Evolutionary conservation across 2,888 invertebrate genomes (phyloP).

Genomic region (Xylota sylvarum): DNA sequence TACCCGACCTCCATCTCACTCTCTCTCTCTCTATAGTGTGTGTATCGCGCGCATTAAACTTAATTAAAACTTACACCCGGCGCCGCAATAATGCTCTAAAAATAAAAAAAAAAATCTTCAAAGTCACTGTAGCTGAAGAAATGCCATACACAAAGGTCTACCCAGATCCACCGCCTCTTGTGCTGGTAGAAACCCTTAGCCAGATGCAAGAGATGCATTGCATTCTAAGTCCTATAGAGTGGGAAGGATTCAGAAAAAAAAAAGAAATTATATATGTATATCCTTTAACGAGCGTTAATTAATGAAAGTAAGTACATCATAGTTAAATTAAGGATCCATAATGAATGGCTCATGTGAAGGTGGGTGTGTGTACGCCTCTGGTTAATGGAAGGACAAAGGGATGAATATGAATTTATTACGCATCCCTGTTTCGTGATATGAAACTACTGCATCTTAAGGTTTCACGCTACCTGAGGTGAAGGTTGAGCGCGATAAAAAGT

Average conservation of each 20-base stretch:
- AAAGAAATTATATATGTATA: slow-evolving; percentile 28
- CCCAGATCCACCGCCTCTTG: background rate
- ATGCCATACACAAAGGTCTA: slow-evolving; percentile 35
- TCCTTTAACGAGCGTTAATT: slow-evolving; percentile 74
- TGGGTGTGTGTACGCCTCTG: background rate
- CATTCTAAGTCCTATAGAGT: slow-evolving; percentile 2
- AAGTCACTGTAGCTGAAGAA: slow-evolving; percentile 49
- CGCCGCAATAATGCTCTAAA: slow-evolving; percentile 26
- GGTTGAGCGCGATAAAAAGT: slow-evolving; percentile 19
- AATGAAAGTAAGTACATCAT: slow-evolving; percentile 75
- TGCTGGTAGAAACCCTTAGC: background rate
- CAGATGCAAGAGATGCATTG: slow-evolving; percentile 21
- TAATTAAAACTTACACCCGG: slow-evolving; percentile 64
- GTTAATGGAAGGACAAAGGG: slow-evolving; percentile 47
- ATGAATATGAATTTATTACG: slow-evolving; percentile 53
- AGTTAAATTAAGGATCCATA: slow-evolving; percentile 73
- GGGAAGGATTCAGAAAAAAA: slow-evolving; percentile 22
- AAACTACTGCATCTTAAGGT: slow-evolving; percentile 13
- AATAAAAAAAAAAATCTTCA: slow-evolving; percentile 66
- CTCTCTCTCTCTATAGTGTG: background rate
- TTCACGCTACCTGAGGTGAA: slow-evolving; percentile 28
- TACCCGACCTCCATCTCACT: too few relatives aligned
- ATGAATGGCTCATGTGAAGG: slow-evolving; percentile 38
- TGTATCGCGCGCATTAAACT: slow-evolving; percentile 61
- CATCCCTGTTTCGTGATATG: slow-evolving; percentile 52